Evolutionary conservation across 2,113 vertebrate species (phyloP).

Genomic region (Myodes glareolus): DNA sequence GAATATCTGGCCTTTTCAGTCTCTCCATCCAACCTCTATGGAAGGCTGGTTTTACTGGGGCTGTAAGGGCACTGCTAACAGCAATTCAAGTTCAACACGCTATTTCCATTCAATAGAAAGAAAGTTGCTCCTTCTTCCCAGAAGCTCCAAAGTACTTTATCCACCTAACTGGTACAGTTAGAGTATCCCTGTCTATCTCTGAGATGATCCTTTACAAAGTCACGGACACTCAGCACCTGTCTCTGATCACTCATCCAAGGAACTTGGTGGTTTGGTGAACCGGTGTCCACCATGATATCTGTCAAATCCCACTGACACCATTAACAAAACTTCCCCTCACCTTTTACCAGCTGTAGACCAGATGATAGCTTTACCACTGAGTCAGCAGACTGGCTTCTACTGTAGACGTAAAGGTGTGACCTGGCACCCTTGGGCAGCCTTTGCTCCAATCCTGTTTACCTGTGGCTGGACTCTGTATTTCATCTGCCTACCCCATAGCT

Average conservation of each 20-base stretch:
- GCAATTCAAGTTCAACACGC: neutral
- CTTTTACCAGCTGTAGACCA: neutral
- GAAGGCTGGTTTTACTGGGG: neutral
- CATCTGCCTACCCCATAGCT: neutral
- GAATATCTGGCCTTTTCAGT: neutral
- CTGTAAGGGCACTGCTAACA: neutral
- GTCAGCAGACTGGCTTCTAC: neutral
- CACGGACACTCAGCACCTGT: neutral
- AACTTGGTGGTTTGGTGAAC: neutral
- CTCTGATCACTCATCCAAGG: neutral
- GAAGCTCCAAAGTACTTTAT: neutral
- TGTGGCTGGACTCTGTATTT: neutral
- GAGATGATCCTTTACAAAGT: neutral
- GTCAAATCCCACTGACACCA: neutral
- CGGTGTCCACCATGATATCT: too few relatives aligned
- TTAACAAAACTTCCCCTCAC: neutral
- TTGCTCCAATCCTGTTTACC: neutral
- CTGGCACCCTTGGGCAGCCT: neutral
- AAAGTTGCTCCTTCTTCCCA: neutral
- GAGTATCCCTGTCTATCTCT: neutral
- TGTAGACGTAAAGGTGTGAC: neutral
- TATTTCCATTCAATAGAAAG: neutral
- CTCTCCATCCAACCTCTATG: accelerated
- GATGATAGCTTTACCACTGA: neutral
- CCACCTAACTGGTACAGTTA: neutral